Evolutionary conservation across 2,113 vertebrate genomes (phyloP).

Genomic region (Plecturocebus donacophilus): DNA sequence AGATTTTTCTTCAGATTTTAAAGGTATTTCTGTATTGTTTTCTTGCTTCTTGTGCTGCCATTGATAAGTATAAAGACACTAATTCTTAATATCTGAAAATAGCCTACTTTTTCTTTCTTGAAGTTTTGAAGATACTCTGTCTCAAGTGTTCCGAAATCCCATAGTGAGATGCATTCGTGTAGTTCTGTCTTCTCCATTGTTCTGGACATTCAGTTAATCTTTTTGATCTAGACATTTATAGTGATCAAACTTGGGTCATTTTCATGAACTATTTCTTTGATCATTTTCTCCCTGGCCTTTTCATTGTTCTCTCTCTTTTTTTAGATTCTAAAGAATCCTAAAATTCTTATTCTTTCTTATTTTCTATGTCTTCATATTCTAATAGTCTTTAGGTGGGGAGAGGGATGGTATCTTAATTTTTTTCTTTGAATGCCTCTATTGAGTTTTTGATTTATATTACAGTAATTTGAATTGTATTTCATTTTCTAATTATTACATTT

Average conservation of each 20-base stretch:
- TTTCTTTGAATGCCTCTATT: neutral
- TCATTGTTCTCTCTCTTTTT: neutral
- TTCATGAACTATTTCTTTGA: neutral
- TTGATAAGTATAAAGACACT: neutral
- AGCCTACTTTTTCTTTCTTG: neutral
- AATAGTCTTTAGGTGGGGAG: neutral
- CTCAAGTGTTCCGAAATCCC: neutral
- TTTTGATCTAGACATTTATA: neutral
- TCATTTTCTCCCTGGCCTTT: neutral
- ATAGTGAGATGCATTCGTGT: neutral
- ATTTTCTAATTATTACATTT: neutral
- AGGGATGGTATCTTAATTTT: neutral
- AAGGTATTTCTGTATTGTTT: neutral
- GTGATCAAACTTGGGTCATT: neutral
- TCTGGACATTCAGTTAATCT: neutral
- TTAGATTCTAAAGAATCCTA: neutral
- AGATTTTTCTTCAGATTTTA: neutral
- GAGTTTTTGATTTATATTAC: constrained; percentile 4
- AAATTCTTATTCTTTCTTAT: neutral
- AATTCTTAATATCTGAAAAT: neutral
- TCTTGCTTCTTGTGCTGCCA: neutral
- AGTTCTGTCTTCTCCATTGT: neutral
- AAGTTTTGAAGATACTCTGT: neutral
- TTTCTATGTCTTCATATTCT: neutral
- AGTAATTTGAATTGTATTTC: constrained; percentile 8